A percentile compares a stretch with the other conserved stretches of the same genome.
These are phyloP conservation scores for Patella vulgata DNA, from an alignment of 1,140 invertebrate species.

Conservation along the genomic window DNA sequence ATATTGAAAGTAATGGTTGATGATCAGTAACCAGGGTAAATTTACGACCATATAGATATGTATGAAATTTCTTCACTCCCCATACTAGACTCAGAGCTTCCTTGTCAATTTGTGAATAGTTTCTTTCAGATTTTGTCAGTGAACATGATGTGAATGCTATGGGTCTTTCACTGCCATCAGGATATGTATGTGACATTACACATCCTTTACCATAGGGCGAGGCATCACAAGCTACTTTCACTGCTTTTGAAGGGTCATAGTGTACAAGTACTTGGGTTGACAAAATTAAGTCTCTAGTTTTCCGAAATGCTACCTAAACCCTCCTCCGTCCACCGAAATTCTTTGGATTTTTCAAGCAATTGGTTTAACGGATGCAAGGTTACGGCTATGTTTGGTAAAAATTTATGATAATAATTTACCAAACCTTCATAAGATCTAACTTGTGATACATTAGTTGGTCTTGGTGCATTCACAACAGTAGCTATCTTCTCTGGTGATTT, in stretches of 20 bases:
- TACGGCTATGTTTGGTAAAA: slow-evolving; percentile 28
- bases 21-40: slow-evolving; percentile 67
- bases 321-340: slow-evolving; percentile 20
- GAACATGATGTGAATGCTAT: slow-evolving; percentile 67
- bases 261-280: slow-evolving; percentile 10
- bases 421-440: slow-evolving; percentile 28
- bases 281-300: slow-evolving; percentile 22
- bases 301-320: slow-evolving; percentile 24
- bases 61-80: slow-evolving; percentile 60
- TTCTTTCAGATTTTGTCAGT: slow-evolving; percentile 65
- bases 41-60: slow-evolving; percentile 66
- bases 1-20: slow-evolving; percentile 67
- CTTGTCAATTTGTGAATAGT: slow-evolving; percentile 70
- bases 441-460: slow-evolving; percentile 19
- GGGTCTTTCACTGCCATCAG: slow-evolving; percentile 60
- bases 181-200: slow-evolving; percentile 65
- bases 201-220: slow-evolving; percentile 67
- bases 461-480: slow-evolving; percentile 23
- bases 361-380: slow-evolving; percentile 20
- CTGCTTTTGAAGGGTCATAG: slow-evolving; percentile 16
- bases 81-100: slow-evolving; percentile 69
- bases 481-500: slow-evolving; percentile 29
- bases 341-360: slow-evolving; percentile 21
- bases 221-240: slow-evolving; percentile 67
- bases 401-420: slow-evolving; percentile 33